These are phyloP conservation scores for Proterorhinus semilunaris DNA, from an alignment of 2,113 vertebrate genomes.

Conservation along the genomic window DNA sequence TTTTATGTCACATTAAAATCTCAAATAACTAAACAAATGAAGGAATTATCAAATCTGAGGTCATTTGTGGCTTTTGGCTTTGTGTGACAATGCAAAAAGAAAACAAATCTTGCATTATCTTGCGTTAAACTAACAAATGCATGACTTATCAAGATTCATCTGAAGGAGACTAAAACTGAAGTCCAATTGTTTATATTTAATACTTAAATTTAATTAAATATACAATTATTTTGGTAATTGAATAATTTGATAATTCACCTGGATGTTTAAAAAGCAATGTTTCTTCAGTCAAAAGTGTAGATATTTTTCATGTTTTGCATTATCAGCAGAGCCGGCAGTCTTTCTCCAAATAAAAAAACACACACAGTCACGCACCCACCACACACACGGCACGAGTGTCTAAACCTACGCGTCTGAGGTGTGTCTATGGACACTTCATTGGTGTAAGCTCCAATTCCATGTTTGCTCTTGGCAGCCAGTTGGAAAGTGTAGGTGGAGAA, in stretches of 20 bases:
- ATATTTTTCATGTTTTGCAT: conserved; percentile 34
- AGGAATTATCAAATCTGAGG: conserved; percentile 61
- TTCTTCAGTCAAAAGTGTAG: neutral
- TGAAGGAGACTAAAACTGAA: neutral
- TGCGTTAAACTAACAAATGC: neutral
- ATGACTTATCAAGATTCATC: neutral
- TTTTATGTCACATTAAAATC: neutral
- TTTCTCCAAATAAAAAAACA: conserved; percentile 1
- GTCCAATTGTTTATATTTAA: neutral
- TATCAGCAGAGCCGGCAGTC: conserved; percentile 38
- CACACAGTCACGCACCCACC: conserved; percentile 6
- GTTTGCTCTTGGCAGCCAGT: conserved; percentile 91
- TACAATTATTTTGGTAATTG: no score
- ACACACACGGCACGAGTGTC: conserved; percentile 14
- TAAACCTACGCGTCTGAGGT: conserved; percentile 96
- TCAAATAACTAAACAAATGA: conserved; percentile 3
- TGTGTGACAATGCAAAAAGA: conserved; percentile 60
- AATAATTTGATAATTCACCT: neutral
- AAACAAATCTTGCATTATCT: neutral
- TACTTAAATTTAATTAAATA: no score
- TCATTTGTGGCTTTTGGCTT: conserved; percentile 34
- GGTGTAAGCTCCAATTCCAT: conserved; percentile 94
- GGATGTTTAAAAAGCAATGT: neutral
- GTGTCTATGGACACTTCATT: conserved; percentile 93
- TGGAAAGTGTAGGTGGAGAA: conserved; percentile 95